Percentiles rank a stretch among this genome's conserved stretches.
phyloP scores from a whole-genome alignment of 2,888 invertebrate genomes.

The Lycia hirtaria region DNA sequence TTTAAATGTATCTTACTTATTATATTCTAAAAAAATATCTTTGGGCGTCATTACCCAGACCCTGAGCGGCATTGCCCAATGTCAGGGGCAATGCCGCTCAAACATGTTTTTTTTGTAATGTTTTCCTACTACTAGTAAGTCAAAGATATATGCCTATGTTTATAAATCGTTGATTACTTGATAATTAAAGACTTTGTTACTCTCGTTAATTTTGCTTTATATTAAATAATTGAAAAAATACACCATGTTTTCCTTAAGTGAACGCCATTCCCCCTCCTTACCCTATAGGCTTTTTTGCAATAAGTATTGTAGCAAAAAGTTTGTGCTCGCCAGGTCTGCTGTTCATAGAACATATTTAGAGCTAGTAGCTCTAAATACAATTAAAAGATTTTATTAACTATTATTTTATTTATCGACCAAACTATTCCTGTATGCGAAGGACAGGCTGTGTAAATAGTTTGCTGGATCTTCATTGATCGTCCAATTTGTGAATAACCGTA shows the following conservation, averaged over 20 bases:
- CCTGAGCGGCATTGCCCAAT: too few relatives aligned
- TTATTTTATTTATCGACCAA: not conserved
- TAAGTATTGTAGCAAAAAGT: too few relatives aligned
- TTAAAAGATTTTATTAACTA: not conserved
- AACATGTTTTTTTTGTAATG: slow-evolving; percentile 7
- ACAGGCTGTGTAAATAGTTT: slow-evolving; percentile 54
- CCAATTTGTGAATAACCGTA: slow-evolving; percentile 74
- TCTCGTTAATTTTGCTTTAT: slow-evolving; percentile 6
- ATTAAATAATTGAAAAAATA: not conserved
- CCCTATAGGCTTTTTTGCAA: too few relatives aligned
- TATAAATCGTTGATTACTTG: slow-evolving; percentile 9
- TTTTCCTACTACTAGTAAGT: slow-evolving; percentile 11
- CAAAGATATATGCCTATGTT: slow-evolving; percentile 6
- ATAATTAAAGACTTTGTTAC: slow-evolving; percentile 6
- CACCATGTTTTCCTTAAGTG: too few relatives aligned
- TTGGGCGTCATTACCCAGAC: too few relatives aligned
- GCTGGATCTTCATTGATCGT: slow-evolving; percentile 66
- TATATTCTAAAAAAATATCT: too few relatives aligned
- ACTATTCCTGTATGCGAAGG: not conserved
- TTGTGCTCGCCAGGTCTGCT: too few relatives aligned
- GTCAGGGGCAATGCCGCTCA: slow-evolving; percentile 6
- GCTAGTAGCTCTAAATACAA: not conserved
- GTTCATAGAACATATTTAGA: too few relatives aligned
- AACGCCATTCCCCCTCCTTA: too few relatives aligned
- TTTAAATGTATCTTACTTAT: too few relatives aligned